Evolutionary conservation across 1,140 invertebrate species (phyloP).

Genomic region (Heliconius hermathena): DNA sequence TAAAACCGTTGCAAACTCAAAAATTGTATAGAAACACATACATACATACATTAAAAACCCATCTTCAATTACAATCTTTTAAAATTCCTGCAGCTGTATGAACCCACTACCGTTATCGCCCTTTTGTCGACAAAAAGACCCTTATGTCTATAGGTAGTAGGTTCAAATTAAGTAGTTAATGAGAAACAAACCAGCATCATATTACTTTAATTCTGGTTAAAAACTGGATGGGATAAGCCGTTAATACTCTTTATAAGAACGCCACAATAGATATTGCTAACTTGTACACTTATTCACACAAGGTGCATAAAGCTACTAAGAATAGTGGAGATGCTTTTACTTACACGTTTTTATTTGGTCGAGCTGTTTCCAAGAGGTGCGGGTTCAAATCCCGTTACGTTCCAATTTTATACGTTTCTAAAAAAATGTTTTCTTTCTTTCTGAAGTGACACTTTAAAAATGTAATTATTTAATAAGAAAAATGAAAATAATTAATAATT

Average conservation of each 20-base stretch:
- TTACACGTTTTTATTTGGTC: no score
- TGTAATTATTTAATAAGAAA: no score
- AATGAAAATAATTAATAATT: no score
- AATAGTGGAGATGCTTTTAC: not conserved
- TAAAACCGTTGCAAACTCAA: not conserved
- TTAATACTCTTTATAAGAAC: slow-evolving; percentile 38
- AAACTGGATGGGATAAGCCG: slow-evolving; percentile 34
- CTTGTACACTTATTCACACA: slow-evolving; percentile 10
- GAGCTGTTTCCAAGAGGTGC: no score
- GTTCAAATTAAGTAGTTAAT: not conserved
- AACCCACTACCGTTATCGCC: slow-evolving; percentile 20
- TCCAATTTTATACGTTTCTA: no score
- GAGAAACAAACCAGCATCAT: slow-evolving; percentile 16
- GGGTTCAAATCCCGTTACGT: no score
- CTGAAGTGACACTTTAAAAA: no score
- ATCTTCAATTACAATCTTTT: slow-evolving; percentile 31
- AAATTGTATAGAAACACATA: not conserved
- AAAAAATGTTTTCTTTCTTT: no score
- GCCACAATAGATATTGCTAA: slow-evolving; percentile 24
- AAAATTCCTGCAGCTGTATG: slow-evolving; percentile 24
- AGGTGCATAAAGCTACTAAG: not conserved
- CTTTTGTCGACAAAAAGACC: not conserved
- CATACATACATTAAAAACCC: not conserved
- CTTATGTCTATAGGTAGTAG: not conserved
- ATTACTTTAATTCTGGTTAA: slow-evolving; percentile 33